Evolutionary conservation across 1,140 invertebrate species (phyloP), one percentile per base, ranked within the genome.

Genomic region (Contarinia nasturtii): DNA sequence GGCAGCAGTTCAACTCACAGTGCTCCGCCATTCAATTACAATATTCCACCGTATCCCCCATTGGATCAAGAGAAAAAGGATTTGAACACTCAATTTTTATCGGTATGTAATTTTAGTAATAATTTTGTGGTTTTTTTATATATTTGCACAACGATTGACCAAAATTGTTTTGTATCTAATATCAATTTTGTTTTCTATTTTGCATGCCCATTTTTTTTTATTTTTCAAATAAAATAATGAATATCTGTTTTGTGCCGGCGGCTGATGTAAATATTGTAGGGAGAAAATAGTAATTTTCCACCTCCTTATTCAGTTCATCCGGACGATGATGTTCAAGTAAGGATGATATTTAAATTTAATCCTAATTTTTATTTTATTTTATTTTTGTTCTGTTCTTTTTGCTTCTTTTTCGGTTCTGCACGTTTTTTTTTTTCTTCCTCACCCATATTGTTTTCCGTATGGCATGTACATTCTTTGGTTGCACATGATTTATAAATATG

Each of bases 1-100:
- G 52, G 53, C 3, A 52, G 49, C 19, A 52, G 43, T 0, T 48
- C 43, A 2, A 52, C 41, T 27, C 54, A 36, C 15, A 54, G 48
- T 44, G 43, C 70, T 40, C 59, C 67, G 47, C 68, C 75, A 15
- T 77, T 80, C 62, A 75, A 73, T 0, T 86, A 84, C 51, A 80
- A 82, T 52, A 76, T 84, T 57, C 81, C 81, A 52, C 74, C 74
- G 10, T 66, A 67, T 47, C 67, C 54, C 46, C 53, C 53, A 27
- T 17, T 50, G 14, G 12, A 48, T 19, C 2, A 40, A 66, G 61
- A 64, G 58, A 59, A 56, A 15, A 76, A 77, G 53, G 71, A 70
- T 57, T 49, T 51, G 7, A 77, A 72, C 54, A 75, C 72, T 48
- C 69, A 71, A 56, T 75, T 75, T 47, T 59, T 74, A 22, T 67